Conservation (phyloP, 2,797 vertebrate genomes). For the Eupleurogrammus muticus region DNA sequence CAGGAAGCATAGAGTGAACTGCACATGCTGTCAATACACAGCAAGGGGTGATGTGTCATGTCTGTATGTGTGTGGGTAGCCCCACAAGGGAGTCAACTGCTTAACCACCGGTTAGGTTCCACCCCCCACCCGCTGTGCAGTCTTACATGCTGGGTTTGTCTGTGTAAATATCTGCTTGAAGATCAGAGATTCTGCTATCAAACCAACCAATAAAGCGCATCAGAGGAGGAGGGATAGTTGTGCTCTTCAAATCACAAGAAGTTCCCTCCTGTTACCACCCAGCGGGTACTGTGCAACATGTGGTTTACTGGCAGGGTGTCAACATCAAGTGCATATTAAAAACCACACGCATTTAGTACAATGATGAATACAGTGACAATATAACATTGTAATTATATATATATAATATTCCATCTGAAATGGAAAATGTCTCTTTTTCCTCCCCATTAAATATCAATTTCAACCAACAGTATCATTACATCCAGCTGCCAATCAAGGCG, state of each 20-base stretch:
- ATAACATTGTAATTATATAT: no score
- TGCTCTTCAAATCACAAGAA: slow-evolving; percentile 53
- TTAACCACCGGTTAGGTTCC: slow-evolving; percentile 22
- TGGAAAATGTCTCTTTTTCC: no score
- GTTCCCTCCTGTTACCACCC: slow-evolving; percentile 19
- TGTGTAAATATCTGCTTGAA: slow-evolving; percentile 34
- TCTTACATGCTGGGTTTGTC: slow-evolving; percentile 39
- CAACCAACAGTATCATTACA: no score
- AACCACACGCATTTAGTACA: not conserved
- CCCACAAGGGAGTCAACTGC: slow-evolving; percentile 45
- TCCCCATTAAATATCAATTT: no score
- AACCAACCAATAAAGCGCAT: slow-evolving; percentile 39
- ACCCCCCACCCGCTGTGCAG: not conserved
- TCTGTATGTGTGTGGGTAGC: slow-evolving; percentile 48
- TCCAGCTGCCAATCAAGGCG: no score
- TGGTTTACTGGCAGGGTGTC: slow-evolving; percentile 22
- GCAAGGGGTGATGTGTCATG: slow-evolving; percentile 43
- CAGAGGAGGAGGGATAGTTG: slow-evolving; percentile 11
- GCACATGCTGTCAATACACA: slow-evolving; percentile 18
- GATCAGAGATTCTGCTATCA: slow-evolving; percentile 46
- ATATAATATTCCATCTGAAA: no score
- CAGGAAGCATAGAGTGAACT: slow-evolving; percentile 53
- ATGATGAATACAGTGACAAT: no score
- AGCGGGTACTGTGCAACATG: slow-evolving; percentile 41
- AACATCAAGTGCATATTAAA: slow-evolving; percentile 14